Evolutionary conservation across 2,113 vertebrate species (phyloP).

Genomic region (Diadophis punctatus): DNA sequence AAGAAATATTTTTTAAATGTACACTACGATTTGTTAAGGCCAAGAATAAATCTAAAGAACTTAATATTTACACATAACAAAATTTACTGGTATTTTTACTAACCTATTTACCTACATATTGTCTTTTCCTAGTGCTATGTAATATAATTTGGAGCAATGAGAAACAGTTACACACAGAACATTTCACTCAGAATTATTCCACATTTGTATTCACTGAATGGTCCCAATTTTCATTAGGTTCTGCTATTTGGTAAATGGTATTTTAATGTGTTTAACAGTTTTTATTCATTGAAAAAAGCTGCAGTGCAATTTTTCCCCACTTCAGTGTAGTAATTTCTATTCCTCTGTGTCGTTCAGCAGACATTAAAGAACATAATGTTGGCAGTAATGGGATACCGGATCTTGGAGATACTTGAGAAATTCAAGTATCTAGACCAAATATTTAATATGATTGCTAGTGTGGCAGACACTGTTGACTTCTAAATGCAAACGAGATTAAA

Average conservation of each 20-base stretch:
- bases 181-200: slow-evolving; percentile 56
- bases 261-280: slow-evolving; percentile 75
- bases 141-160: slow-evolving; percentile 55
- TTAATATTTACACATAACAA: slow-evolving; percentile 36
- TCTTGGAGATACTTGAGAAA: slow-evolving; percentile 55
- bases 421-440: slow-evolving; percentile 60
- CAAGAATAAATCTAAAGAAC: slow-evolving; percentile 5
- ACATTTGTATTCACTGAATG: slow-evolving; percentile 68
- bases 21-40: slow-evolving; percentile 4
- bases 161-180: slow-evolving; percentile 55
- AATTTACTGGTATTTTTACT: slow-evolving; percentile 27
- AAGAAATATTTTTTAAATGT: neutral
- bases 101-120: slow-evolving; percentile 56
- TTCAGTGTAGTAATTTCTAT: slow-evolving; percentile 61
- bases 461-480: slow-evolving; percentile 55
- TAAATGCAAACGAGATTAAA: slow-evolving; percentile 61
- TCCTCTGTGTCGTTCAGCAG: slow-evolving; percentile 53
- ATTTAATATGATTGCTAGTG: slow-evolving; percentile 53
- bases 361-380: slow-evolving; percentile 67
- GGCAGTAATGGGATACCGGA: slow-evolving; percentile 55
- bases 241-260: slow-evolving; percentile 72
- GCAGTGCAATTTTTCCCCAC: slow-evolving; percentile 36
- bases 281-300: slow-evolving; percentile 61
- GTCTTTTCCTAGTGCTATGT: slow-evolving; percentile 41
- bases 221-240: slow-evolving; percentile 68